Percentiles rank a stretch among this genome's conserved stretches.
Evolutionary conservation across 2,888 invertebrate genomes (phyloP).

Genomic region (Agrochola circellaris): DNA sequence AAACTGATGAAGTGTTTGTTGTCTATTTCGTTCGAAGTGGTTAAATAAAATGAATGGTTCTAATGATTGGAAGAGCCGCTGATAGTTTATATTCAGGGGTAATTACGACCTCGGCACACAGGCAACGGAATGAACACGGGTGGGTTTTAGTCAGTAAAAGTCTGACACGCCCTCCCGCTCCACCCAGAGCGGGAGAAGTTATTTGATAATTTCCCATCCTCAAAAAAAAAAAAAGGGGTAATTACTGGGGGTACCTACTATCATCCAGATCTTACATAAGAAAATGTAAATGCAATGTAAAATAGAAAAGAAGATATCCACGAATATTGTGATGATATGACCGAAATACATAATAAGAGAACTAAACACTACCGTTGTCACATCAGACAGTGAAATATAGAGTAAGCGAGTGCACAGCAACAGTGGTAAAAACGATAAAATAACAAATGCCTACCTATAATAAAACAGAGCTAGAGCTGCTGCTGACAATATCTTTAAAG

Average conservation of each 20-base stretch:
- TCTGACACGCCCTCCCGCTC: too few species aligned
- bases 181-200: too few species aligned
- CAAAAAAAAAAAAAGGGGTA: too few species aligned
- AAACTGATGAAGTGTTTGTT: conserved; percentile 65
- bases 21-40: conserved; percentile 63
- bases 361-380: neutral
- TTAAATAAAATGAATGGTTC: neutral
- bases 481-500: conserved; percentile 48
- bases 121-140: too few species aligned
- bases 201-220: too few species aligned
- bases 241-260: too few species aligned
- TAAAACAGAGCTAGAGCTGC: neutral
- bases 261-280: neutral
- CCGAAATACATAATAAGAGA: neutral
- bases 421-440: neutral
- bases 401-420: neutral
- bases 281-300: neutral
- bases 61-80: neutral
- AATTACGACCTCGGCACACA: too few species aligned
- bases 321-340: neutral
- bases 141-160: too few species aligned
- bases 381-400: neutral
- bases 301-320: neutral
- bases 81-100: neutral
- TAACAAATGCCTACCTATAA: neutral